Conservation (phyloP, 2,797 vertebrate species). For the Pristis pectinata region DNA sequence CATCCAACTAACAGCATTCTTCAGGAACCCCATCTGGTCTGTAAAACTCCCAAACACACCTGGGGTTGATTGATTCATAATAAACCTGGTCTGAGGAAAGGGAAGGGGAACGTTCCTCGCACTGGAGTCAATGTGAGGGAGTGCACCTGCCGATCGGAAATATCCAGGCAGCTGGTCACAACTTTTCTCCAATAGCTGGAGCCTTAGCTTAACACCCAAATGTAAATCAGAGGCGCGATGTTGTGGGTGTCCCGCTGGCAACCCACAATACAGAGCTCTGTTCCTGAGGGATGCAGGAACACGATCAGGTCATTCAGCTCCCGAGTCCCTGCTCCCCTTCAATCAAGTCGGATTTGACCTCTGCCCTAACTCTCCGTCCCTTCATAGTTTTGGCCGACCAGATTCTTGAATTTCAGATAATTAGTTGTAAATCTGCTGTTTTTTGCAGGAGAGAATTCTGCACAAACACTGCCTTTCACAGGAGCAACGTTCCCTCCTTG, state of each 20-base stretch:
- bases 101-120: neutral
- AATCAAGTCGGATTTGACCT: too few relatives aligned
- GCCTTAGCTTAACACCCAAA: neutral
- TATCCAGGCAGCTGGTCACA: neutral
- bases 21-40: neutral
- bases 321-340: neutral
- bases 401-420: neutral
- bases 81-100: neutral
- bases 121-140: neutral
- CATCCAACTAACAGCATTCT: neutral
- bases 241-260: too few relatives aligned
- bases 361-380: neutral
- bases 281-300: neutral
- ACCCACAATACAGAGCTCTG: neutral
- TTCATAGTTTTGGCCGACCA: neutral
- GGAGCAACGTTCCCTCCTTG: too few relatives aligned
- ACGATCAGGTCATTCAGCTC: too few relatives aligned
- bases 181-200: neutral
- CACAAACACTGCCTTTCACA: neutral
- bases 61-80: too few relatives aligned
- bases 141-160: too few relatives aligned
- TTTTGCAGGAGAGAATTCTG: neutral
- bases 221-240: neutral
- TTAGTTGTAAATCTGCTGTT: neutral
- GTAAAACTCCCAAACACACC: neutral